phyloP scores from a whole-genome alignment of 2,113 vertebrate genomes.

The Sminthopsis crassicaudata region DNA sequence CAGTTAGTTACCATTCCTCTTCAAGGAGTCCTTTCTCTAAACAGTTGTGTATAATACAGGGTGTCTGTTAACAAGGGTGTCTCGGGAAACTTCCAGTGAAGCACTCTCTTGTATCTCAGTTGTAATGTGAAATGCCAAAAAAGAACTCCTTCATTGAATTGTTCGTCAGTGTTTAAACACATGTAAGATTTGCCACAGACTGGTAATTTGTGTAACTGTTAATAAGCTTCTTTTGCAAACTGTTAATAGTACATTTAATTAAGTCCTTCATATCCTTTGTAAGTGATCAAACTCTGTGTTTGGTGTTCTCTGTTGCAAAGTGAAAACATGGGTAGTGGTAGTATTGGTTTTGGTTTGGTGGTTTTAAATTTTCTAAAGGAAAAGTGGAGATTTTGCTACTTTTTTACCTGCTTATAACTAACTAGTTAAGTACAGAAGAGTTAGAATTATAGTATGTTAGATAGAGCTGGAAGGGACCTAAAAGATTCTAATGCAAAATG shows the following conservation, averaged over 20 bases:
- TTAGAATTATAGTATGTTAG: not conserved
- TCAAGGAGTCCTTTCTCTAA: conserved; percentile 83
- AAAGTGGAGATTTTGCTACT: conserved; percentile 73
- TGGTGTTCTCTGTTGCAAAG: conserved; percentile 78
- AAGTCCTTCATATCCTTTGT: conserved; percentile 79
- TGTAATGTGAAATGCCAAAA: conserved; percentile 86
- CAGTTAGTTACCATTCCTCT: conserved; percentile 78
- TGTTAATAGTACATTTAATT: conserved; percentile 78
- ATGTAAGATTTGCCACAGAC: conserved; percentile 78
- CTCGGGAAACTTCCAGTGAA: conserved; percentile 32
- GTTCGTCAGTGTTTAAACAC: conserved; percentile 72
- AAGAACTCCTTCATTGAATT: conserved; percentile 81
- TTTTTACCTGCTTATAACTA: conserved; percentile 70
- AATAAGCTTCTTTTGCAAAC: conserved; percentile 81
- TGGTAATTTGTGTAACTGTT: conserved; percentile 82
- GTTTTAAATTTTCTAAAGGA: conserved; percentile 55
- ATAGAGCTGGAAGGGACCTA: conserved; percentile 1
- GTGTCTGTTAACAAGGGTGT: conserved; percentile 67
- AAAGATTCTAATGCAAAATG: not conserved
- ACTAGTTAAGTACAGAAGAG: conserved; percentile 7
- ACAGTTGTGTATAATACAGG: conserved; percentile 81
- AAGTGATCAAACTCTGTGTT: conserved; percentile 79
- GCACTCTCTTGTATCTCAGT: conserved; percentile 74
- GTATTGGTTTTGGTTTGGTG: conserved; percentile 38
- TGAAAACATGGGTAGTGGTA: conserved; percentile 58